Base-by-base conservation (phyloP, 1,140 invertebrate genomes). In the Cydia fagiglandana region DNA sequence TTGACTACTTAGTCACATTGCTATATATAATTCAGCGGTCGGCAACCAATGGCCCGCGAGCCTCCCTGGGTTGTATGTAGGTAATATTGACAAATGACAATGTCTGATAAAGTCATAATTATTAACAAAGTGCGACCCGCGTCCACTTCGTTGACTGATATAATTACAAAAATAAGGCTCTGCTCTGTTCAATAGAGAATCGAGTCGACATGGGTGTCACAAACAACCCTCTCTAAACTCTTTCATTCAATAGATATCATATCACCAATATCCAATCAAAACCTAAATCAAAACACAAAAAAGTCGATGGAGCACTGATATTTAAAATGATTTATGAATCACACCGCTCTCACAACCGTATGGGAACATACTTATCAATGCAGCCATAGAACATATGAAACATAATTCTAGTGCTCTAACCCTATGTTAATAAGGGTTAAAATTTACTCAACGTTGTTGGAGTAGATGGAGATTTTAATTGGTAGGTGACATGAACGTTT, bases 241-340 rank as follows among this genome's bases (percentile, higher is more conserved):
- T 61, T 24, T 61, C 24, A 24, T 20, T 61, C 56, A 61, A 61
- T 3, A 61, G 56, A 24, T 10, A 56, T 61, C n/a, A 24, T 10
- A 56, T 61, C n/a, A 61, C 17, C 17, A 61, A 61, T n/a, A 61
- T 24, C 56, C 56, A 61, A 61, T 61, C 56, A 24, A 61, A 61
- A 24, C 9, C 56, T 61, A 24, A 61, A 24, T 61, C 17, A 24
- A 61, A 61, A 61, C 9, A 24, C 56, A 61, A 61, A 61, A 61
- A 20, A 61, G 17, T 61, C 56, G 17, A 56, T 17, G 20, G 56
- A 61, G 56, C 20, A 61, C 20, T 10, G 53, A 38, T 38, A 38
- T 38, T 38, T 38, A 70, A 38, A 70, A 41, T 38, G 34, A 70
- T 70, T 38, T 70, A 70, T 70, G 66, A 70, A 70, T 70, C 66